Evolutionary conservation across 2,113 vertebrate genomes (phyloP).

Genomic region (Oryzias celebensis): DNA sequence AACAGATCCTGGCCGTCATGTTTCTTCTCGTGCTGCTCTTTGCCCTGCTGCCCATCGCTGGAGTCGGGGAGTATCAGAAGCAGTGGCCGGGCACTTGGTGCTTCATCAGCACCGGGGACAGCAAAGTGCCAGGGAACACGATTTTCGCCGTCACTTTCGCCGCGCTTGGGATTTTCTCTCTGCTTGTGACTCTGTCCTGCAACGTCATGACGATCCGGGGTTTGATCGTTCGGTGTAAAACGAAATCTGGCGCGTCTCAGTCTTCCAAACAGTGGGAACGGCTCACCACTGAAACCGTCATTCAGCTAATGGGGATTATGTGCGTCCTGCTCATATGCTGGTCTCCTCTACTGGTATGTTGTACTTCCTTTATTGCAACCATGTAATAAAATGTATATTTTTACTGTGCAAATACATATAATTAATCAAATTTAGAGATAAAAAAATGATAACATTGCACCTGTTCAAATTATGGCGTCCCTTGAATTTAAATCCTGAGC

Average conservation of each 20-base stretch:
- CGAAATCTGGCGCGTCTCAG: slow-evolving; percentile 73
- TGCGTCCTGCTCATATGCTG: slow-evolving; percentile 92
- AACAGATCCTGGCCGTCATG: slow-evolving; percentile 76
- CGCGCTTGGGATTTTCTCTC: slow-evolving; percentile 83
- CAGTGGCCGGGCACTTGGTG: slow-evolving; percentile 99
- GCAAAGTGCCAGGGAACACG: slow-evolving; percentile 65
- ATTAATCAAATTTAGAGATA: too few relatives aligned
- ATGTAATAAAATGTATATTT: too few relatives aligned
- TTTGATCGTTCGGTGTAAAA: slow-evolving; percentile 84
- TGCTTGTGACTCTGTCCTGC: slow-evolving; percentile 85
- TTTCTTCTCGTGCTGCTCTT: slow-evolving; percentile 82
- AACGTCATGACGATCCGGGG: slow-evolving; percentile 90
- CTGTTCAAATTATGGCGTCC: too few relatives aligned
- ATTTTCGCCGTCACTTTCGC: slow-evolving; percentile 89
- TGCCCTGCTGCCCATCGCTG: slow-evolving; percentile 85
- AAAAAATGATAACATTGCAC: too few relatives aligned
- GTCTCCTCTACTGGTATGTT: slow-evolving; percentile 93
- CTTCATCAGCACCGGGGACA: slow-evolving; percentile 85
- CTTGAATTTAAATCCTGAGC: too few relatives aligned
- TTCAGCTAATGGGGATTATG: slow-evolving; percentile 94
- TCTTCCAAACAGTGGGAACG: slow-evolving; percentile 88
- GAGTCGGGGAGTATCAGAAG: slow-evolving; percentile 84
- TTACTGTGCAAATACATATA: too few relatives aligned
- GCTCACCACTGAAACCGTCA: slow-evolving; percentile 89
- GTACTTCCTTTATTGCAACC: neutral